Evolutionary conservation across 2,888 invertebrate genomes (phyloP).

Genomic region (Zhengitettix transpicula): DNA sequence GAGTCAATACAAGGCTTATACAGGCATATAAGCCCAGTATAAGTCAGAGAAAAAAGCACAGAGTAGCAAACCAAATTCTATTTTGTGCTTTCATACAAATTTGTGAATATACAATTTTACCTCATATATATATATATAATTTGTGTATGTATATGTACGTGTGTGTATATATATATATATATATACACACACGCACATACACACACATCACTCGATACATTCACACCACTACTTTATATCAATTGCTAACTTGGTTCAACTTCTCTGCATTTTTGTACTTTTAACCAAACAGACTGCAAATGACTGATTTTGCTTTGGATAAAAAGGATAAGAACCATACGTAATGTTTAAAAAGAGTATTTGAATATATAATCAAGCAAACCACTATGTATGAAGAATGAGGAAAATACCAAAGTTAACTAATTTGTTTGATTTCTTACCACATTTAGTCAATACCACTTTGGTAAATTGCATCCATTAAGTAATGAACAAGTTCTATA

Average conservation of each 20-base stretch:
- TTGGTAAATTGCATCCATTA: constrained; percentile 14
- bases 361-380: constrained; percentile 15
- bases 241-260: not conserved
- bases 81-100: constrained; percentile 8
- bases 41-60: not conserved
- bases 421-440: constrained; percentile 10
- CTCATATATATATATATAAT: not conserved
- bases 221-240: too few species aligned
- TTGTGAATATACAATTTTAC: not conserved
- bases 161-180: not conserved
- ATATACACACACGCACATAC: not conserved
- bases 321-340: constrained; percentile 13
- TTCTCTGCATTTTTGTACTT: not conserved
- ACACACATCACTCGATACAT: not conserved
- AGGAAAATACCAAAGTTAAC: constrained; percentile 15
- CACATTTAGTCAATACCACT: constrained; percentile 14
- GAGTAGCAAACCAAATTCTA: constrained; percentile 4
- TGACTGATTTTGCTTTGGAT: constrained; percentile 14
- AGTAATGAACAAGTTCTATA: constrained; percentile 15
- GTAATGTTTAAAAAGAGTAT: constrained; percentile 15
- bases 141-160: not conserved
- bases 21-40: too few species aligned
- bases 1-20: constrained; percentile 1
- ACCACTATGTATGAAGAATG: constrained; percentile 14
- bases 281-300: constrained; percentile 12